These are phyloP conservation scores for Plagodis dolabraria DNA, from an alignment of 2,888 invertebrate species.

Conservation along the genomic window DNA sequence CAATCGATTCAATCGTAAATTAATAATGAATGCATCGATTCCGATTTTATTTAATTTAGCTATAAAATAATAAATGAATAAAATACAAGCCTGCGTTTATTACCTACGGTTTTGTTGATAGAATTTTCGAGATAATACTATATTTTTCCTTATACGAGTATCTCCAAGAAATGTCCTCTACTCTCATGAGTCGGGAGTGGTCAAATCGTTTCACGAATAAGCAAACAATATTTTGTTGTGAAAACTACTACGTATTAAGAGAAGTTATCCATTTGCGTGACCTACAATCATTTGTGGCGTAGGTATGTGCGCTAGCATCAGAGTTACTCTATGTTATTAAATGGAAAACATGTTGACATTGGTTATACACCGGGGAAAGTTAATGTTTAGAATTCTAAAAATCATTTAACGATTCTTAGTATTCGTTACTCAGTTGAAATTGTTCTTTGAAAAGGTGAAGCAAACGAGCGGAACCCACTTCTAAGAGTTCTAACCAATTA, in stretches of 20 bases:
- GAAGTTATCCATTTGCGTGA: constrained; percentile 56
- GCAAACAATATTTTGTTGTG: constrained; percentile 65
- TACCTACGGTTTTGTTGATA: too few species aligned
- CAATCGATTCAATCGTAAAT: too few species aligned
- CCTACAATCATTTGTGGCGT: constrained; percentile 46
- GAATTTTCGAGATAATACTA: too few species aligned
- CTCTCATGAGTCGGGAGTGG: constrained; percentile 27
- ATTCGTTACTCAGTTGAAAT: background rate
- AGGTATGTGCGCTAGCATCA: constrained; percentile 20
- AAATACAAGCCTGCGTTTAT: background rate
- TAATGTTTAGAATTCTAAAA: constrained; percentile 38
- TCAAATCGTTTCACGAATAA: constrained; percentile 47
- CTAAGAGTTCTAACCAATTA: constrained; percentile 12
- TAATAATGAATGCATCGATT: too few species aligned
- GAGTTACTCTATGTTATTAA: constrained; percentile 54
- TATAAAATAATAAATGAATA: background rate
- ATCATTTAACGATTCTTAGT: constrained; percentile 22
- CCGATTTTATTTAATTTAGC: too few species aligned
- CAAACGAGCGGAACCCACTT: background rate
- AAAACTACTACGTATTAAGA: constrained; percentile 66
- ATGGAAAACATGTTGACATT: constrained; percentile 58
- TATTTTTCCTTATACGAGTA: background rate
- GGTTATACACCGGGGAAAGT: constrained; percentile 58
- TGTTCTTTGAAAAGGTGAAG: constrained; percentile 3
- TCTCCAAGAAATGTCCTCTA: constrained; percentile 26